phyloP scores from a whole-genome alignment of 2,113 vertebrate genomes.

The Nothobranchius furzeri region DNA sequence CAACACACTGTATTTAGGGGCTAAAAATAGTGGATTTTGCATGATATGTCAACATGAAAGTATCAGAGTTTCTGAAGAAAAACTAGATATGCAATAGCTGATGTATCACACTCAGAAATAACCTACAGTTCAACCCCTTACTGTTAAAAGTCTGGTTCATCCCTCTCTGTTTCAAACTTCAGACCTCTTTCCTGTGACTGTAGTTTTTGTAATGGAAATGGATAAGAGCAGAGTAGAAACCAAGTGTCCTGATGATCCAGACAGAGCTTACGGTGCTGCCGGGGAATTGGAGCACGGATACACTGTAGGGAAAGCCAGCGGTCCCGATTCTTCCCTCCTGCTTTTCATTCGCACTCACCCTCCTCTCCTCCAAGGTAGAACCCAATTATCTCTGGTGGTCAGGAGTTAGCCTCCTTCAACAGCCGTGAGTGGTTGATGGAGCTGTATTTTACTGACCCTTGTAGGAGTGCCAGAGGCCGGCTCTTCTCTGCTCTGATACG shows the following conservation, averaged over 20 bases:
- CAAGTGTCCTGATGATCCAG: slow-evolving; percentile 52
- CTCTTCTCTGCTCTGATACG: slow-evolving; percentile 32
- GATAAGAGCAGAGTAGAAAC: slow-evolving; percentile 50
- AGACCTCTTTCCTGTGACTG: slow-evolving; percentile 29
- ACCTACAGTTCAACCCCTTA: slow-evolving; percentile 12
- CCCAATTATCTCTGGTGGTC: slow-evolving; percentile 70
- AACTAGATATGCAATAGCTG: neutral
- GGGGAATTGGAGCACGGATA: slow-evolving; percentile 33
- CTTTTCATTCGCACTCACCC: slow-evolving; percentile 21
- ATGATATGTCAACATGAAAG: too few relatives aligned
- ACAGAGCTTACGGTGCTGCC: slow-evolving; percentile 35
- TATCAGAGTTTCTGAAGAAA: too few relatives aligned
- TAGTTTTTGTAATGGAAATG: slow-evolving; percentile 54
- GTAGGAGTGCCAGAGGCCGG: slow-evolving; percentile 52
- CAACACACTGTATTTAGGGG: too few relatives aligned
- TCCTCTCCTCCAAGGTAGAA: slow-evolving; percentile 44
- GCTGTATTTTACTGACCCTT: slow-evolving; percentile 66
- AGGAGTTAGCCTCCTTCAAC: slow-evolving; percentile 67
- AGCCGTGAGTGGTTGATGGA: slow-evolving; percentile 75
- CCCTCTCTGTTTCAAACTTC: slow-evolving; percentile 36
- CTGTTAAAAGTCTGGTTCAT: slow-evolving; percentile 17
- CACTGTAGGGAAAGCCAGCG: slow-evolving; percentile 35
- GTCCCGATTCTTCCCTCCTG: slow-evolving; percentile 13
- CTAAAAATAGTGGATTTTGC: too few relatives aligned
- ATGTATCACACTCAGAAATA: neutral